Conservation (phyloP, 2,797 vertebrate genomes). For the Gymnothorax javanicus region DNA sequence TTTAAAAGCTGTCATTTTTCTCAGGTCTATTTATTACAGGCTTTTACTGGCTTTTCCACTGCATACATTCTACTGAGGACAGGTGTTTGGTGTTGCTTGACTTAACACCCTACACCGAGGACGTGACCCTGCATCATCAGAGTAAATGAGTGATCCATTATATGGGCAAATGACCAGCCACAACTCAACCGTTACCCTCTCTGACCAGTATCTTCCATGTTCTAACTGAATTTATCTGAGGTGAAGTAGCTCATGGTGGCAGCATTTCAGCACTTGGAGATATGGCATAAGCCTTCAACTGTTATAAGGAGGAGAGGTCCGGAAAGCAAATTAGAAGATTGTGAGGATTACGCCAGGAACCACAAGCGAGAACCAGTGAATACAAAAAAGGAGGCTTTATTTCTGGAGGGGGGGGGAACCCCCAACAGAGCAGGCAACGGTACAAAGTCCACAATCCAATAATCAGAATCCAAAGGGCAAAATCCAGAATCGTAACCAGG, state of each 20-base stretch:
- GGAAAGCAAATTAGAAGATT: neutral
- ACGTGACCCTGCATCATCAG: neutral
- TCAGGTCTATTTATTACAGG: neutral
- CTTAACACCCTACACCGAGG: neutral
- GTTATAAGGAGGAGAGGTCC: neutral
- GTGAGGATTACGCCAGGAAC: no score
- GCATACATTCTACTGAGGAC: neutral
- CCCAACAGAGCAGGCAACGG: no score
- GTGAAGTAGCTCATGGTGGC: neutral
- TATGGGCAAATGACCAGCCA: neutral
- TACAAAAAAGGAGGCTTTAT: no score
- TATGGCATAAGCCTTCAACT: neutral
- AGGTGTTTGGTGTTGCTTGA: neutral
- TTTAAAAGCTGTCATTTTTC: neutral
- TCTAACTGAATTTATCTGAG: neutral
- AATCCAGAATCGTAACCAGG: no score
- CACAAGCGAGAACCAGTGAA: no score
- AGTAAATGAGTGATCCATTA: neutral
- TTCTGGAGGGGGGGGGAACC: no score
- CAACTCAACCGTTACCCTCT: neutral
- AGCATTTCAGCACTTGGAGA: neutral
- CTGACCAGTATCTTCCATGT: neutral
- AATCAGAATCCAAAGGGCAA: no score
- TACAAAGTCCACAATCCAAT: no score
- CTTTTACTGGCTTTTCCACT: no score